These are phyloP conservation scores for Dryadula phaetusa DNA, from an alignment of 2,888 invertebrate genomes.

Conservation along the genomic window DNA sequence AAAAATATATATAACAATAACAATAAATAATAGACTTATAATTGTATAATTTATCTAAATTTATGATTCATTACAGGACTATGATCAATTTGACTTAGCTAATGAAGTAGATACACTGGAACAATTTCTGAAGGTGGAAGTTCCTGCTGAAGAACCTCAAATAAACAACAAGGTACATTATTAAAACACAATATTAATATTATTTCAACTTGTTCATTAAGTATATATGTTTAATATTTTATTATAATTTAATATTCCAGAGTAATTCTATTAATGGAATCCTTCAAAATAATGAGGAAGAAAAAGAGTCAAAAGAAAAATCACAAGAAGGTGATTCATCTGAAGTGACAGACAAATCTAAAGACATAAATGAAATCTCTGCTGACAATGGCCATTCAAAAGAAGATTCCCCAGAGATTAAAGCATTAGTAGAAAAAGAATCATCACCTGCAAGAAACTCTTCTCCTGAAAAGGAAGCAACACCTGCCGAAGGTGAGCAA, in stretches of 20 bases:
- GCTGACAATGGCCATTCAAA: slow-evolving; percentile 43
- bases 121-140: slow-evolving; percentile 91
- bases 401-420: slow-evolving; percentile 50
- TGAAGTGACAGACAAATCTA: slow-evolving; percentile 41
- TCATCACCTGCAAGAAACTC: slow-evolving; percentile 58
- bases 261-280: slow-evolving; percentile 70
- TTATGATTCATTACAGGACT: slow-evolving; percentile 87
- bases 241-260: slow-evolving; percentile 50
- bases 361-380: slow-evolving; percentile 49
- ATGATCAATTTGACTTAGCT: slow-evolving; percentile 95
- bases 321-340: slow-evolving; percentile 56
- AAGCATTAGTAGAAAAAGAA: slow-evolving; percentile 54
- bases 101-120: slow-evolving; percentile 96
- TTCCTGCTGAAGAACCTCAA: slow-evolving; percentile 75
- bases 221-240: not conserved
- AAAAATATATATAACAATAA: not conserved
- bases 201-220: not conserved
- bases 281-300: slow-evolving; percentile 54
- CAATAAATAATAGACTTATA: not conserved
- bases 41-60: slow-evolving; percentile 1
- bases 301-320: slow-evolving; percentile 62
- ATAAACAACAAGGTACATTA: slow-evolving; percentile 58
- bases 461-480: slow-evolving; percentile 56
- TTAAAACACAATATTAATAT: not conserved
- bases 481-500: slow-evolving; percentile 51